Evolutionary conservation across 1,140 invertebrate genomes (phyloP), one percentile per base, ranked within the genome.

Genomic region (Cyclina sinensis): DNA sequence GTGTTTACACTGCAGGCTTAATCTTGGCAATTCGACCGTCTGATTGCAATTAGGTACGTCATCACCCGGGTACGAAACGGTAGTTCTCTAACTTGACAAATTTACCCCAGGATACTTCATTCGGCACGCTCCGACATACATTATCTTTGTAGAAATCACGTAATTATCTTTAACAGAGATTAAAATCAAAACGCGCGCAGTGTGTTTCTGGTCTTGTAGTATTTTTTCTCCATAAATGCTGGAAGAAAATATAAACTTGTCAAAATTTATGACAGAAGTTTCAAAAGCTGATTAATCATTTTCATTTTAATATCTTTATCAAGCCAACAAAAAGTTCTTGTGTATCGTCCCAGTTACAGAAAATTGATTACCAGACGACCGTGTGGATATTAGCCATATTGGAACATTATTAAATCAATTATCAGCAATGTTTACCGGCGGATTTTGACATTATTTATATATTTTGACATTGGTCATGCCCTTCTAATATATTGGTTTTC

Each of bases 381-480:
- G 62, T 57, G 54, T 27, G 21, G 79, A 83, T 88, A 88, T 83
- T 57, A 82, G 46, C 51, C 46, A 59, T 73, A 73, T 65, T 88
- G 37, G 51, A 76, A 76, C 78, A 83, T 88, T 88, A 88, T 88
- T 88, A 83, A 83, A 88, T 76, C 68, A 88, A 88, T 88, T 88
- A 88, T 88, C 86, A 51, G 37, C 35, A 59, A 39, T 88, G 80
- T 88, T 88, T 88, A 39, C 86, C 27, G 1, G 48, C 21, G 79
- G 86, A 88, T 88, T 88, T 74, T 59, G 86, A 76, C 54, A 82
- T 35, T 88, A 88, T 88, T 88, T 88, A 88, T 88, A 88, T 82
- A 88, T 88, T 88, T 88, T 83, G 86, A 88, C 86, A 88, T 83
- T 59, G 59, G 76, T 46, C 54, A 80, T 48, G 57, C 30, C 46